These are phyloP conservation scores for Halyomorpha halys DNA, from an alignment of 1,140 invertebrate species.

Conservation along the genomic window DNA sequence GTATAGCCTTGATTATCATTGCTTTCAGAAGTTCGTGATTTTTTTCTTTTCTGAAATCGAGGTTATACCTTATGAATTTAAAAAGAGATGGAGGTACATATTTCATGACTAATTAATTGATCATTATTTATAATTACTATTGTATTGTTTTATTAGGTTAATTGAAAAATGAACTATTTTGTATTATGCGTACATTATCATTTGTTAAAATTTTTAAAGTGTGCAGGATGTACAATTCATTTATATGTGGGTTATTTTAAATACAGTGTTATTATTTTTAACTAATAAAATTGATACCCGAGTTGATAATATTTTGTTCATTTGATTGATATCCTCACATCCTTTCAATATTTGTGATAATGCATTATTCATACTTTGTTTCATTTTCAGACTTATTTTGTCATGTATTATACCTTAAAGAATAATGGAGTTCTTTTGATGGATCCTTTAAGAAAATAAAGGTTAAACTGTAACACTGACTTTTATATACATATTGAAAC, in stretches of 20 bases:
- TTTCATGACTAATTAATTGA: conserved; percentile 17
- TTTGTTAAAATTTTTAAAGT: conserved; percentile 13
- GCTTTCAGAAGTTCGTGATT: background rate
- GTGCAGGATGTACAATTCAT: conserved; percentile 17
- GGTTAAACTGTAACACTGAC: too few relatives aligned
- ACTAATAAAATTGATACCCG: conserved; percentile 18
- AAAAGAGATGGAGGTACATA: conserved; percentile 18
- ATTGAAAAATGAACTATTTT: conserved; percentile 7
- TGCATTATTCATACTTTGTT: too few relatives aligned
- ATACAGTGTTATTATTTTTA: conserved; percentile 19
- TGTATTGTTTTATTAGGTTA: conserved; percentile 4
- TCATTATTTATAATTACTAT: conserved; percentile 13
- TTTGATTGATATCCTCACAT: too few relatives aligned
- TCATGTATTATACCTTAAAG: too few relatives aligned
- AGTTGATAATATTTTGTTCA: background rate
- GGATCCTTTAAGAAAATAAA: too few relatives aligned
- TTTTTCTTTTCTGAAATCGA: conserved; percentile 2
- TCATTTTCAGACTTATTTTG: too few relatives aligned
- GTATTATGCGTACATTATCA: conserved; percentile 16
- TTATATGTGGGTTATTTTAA: conserved; percentile 11
- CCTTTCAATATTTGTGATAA: too few relatives aligned
- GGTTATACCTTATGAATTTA: conserved; percentile 3
- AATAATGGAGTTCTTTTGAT: too few relatives aligned
- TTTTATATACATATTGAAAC: too few relatives aligned
- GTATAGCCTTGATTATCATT: background rate